These are phyloP conservation scores for Lomographa bimaculata DNA, from an alignment of 2,888 invertebrate genomes.

Conservation along the genomic window DNA sequence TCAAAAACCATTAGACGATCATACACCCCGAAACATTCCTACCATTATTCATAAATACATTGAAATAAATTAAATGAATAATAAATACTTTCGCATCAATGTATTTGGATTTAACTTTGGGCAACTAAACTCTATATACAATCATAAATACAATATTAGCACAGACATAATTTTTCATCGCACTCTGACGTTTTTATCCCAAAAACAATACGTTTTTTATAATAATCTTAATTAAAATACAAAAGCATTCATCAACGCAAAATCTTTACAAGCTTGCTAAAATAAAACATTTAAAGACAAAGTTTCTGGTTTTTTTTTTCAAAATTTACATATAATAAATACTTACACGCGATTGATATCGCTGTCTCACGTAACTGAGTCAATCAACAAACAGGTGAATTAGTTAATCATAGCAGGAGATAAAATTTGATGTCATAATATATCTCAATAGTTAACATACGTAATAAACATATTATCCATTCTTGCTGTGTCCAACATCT, in stretches of 20 bases:
- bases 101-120: conserved; percentile 78
- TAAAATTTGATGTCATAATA: too few species aligned
- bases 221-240: conserved; percentile 43
- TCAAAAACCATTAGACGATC: conserved; percentile 50
- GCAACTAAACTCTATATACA: conserved; percentile 79
- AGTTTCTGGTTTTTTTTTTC: conserved; percentile 54
- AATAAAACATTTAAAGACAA: conserved; percentile 56
- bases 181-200: conserved; percentile 28
- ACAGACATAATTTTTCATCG: conserved; percentile 47
- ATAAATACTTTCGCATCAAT: conserved; percentile 56
- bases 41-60: conserved; percentile 54
- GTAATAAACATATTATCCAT: too few species aligned
- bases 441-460: too few species aligned
- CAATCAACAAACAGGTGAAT: conserved; percentile 33
- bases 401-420: too few species aligned
- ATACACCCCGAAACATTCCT: conserved; percentile 47
- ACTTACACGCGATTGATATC: conserved; percentile 71
- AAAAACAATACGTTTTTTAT: conserved; percentile 24
- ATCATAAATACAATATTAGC: conserved; percentile 55
- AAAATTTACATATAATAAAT: conserved; percentile 79
- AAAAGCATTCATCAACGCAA: conserved; percentile 61
- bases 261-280: conserved; percentile 66
- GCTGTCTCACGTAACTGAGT: conserved; percentile 33
- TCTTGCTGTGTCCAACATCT: too few species aligned
- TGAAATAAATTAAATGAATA: conserved; percentile 48